Percentiles rank a stretch among this genome's conserved stretches.
Evolutionary conservation across 2,113 vertebrate genomes (phyloP).

Genomic region (Cathartes aura): DNA sequence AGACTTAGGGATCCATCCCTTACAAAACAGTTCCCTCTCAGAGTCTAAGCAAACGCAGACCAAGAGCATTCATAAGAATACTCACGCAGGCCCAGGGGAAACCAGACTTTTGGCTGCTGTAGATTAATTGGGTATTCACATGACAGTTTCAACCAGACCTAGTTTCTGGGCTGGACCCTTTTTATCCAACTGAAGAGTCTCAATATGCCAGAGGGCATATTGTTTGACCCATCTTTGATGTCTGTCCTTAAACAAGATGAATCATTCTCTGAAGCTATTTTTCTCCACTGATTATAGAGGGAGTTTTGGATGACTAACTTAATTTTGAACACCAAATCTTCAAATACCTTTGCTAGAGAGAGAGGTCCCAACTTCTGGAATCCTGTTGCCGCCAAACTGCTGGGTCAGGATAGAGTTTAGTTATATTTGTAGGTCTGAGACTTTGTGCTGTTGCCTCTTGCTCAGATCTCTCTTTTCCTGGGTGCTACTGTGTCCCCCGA

Average conservation of each 20-base stretch:
- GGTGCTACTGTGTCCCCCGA: fast-evolving
- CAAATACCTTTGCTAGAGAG: not conserved
- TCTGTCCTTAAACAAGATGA: not conserved
- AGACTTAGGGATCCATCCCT: not conserved
- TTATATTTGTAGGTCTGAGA: not conserved
- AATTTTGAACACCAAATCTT: not conserved
- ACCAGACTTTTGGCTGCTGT: fast-evolving
- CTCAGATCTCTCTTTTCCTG: not conserved
- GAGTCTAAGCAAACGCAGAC: not conserved
- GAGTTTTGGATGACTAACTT: not conserved
- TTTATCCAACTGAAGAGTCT: fast-evolving
- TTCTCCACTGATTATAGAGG: not conserved
- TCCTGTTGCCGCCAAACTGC: not conserved
- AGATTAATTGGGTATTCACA: not conserved
- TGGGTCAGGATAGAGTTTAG: not conserved
- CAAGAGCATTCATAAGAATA: fast-evolving
- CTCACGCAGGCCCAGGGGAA: fast-evolving
- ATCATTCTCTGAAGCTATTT: not conserved
- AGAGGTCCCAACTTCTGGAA: not conserved
- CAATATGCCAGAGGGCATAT: fast-evolving
- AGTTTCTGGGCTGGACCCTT: not conserved
- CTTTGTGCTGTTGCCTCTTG: not conserved
- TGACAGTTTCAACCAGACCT: fast-evolving
- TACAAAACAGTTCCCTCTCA: not conserved
- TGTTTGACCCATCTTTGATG: not conserved